Base-by-base conservation (phyloP, 2,113 vertebrate species). In the Thunnus maccoyii region DNA sequence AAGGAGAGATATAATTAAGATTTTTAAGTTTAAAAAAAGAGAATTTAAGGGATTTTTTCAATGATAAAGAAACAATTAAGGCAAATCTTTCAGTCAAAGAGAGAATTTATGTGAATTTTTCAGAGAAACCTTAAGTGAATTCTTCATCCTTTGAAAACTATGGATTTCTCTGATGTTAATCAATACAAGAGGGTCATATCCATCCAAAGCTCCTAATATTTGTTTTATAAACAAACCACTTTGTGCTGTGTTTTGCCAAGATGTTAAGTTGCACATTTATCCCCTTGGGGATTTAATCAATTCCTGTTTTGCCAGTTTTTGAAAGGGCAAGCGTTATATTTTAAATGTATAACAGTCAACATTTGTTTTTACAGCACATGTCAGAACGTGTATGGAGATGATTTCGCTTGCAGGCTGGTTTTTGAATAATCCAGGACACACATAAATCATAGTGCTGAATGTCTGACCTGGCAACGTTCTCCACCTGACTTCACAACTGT, bases 401-500 rank as follows among this genome's bases (percentile, higher is more conserved):
- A 52, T 80, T 86, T 73, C 85, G 62, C 71, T 47, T 67, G 48
- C 36, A 8, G 77, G n/a, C 50, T 65, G 60, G 20, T 64, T 81
- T 84, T 85, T 56, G 8, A 70, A 71, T 76, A 47, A 82, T 57
- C 58, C 82, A 58, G 56, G 52, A 73, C 56, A 44, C 47, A 18
- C 72, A 78, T 86, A 86, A 91, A 86, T 92, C 86, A 72, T 44
- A 10, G 52, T 50, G 58, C 75, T 72, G 60, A 65, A 77, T 56
- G 83, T 78, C 72, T 50, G 70, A 83, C 66, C 86, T 89, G 91
- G 87, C 87, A 82, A 61, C 41, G 5, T 57, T 74, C 82, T 82
- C 80, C 46, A 87, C 78, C 88, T 88, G 84, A 90, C 89, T 72
- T 80, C 88, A 86, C 64, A 56, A 60, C 62, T 76, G 83, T 87